Base-by-base conservation (phyloP, 2,888 invertebrate species). In the Xylophagus ater region DNA sequence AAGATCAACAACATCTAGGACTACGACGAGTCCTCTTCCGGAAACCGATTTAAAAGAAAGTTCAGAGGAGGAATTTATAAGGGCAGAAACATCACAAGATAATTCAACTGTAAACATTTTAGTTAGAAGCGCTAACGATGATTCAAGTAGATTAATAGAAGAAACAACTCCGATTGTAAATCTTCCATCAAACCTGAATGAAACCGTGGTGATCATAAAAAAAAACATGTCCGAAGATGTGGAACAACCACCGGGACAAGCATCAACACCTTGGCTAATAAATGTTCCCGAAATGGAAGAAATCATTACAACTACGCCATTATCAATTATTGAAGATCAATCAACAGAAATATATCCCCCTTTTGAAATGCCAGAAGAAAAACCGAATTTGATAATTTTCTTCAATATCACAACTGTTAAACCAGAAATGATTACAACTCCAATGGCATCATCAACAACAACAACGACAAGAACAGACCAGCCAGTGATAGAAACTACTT, bases 381-480 rank as follows among this genome's bases (percentile, higher is more conserved):
- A 56, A 31, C 56, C 58, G 2, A 63, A 63, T 47, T 41, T 62
- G 4, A 57, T 60, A 41, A 51, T 65, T 54, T 49, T 68, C 53
- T 49, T 56, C 54, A 53, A 67, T 59, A 47, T 53, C 56, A 53
- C 71, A 49, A 62, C 68, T 48, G 48, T 44, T 4, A 59, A 50
- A 39, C 49, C 46, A 40, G 43, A 44, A 17, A 42, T 47, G 14
- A 58, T 54, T 18, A 58, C 52, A 39, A 49, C 49, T 35, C 56
- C 53, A 40, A 50, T 48, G 44, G 55, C 54, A 43, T 58, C 51
- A 2, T 63, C 57, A 20, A 54, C 56, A 7, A 52, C 55, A 34
- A 47, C 54, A 21, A 51, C 57, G 14, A 49, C 53, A 15, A 47
- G 51, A n/a, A 40, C 44, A n/a, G 21, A 14, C 14, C 9, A 34